Percentiles rank a stretch among this genome's conserved stretches.
phyloP scores from a whole-genome alignment of 2,797 vertebrate genomes.

The Orientallactaga sibirica region DNA sequence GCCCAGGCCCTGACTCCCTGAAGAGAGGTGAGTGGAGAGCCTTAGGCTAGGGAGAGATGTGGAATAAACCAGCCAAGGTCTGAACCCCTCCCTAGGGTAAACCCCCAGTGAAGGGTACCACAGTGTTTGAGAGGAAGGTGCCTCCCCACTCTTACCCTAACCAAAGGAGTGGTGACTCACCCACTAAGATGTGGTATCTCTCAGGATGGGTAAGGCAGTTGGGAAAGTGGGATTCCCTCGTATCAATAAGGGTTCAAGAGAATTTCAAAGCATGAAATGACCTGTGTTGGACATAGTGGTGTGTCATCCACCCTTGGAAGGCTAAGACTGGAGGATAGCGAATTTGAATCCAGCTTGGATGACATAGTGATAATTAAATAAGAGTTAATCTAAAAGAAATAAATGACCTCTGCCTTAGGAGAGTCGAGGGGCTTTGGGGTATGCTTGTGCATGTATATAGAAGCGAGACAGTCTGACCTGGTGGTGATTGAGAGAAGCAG shows the following conservation, averaged over 20 bases:
- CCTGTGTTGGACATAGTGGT: neutral
- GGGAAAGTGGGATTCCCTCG: neutral
- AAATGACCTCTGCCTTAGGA: neutral
- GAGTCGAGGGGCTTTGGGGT: neutral
- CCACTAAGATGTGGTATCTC: neutral
- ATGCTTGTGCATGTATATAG: neutral
- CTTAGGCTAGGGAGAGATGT: neutral
- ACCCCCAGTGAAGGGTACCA: neutral
- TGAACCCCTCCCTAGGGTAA: neutral
- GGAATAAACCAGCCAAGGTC: neutral
- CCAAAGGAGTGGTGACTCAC: neutral
- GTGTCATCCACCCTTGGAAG: neutral
- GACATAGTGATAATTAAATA: neutral
- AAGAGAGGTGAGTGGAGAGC: slow-evolving; percentile 81
- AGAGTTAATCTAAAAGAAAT: too few species aligned
- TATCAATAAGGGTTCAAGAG: neutral
- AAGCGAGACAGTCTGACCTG: neutral
- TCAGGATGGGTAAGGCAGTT: neutral
- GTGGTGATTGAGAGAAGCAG: neutral
- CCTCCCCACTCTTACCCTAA: neutral
- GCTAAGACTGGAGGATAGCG: neutral
- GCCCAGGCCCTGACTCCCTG: slow-evolving; percentile 81
- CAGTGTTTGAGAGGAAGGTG: neutral
- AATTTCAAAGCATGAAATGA: neutral
- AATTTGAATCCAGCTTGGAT: neutral